Evolutionary conservation across 2,888 invertebrate species (phyloP).

Genomic region (Pristionchus entomophagus): DNA sequence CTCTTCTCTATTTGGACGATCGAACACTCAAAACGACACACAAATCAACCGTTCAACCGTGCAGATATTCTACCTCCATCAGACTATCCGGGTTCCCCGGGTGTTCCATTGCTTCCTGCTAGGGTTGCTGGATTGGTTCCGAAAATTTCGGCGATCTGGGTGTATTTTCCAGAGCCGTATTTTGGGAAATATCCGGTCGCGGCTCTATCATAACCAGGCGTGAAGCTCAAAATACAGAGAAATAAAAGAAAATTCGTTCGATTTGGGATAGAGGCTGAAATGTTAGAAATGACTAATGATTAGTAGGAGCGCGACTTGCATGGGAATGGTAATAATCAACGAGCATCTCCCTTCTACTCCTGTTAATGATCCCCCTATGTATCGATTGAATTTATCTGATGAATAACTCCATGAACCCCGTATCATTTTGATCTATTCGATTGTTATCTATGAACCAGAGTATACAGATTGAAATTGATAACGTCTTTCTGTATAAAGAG

Average conservation of each 20-base stretch:
- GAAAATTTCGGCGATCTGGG: too few relatives aligned
- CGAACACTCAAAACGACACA: not conserved
- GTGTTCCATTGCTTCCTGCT: not conserved
- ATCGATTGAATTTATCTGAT: conserved; percentile 11
- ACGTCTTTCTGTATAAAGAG: not conserved
- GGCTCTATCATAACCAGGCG: too few relatives aligned
- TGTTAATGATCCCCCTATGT: conserved; percentile 20
- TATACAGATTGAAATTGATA: not conserved
- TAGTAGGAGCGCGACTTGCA: too few relatives aligned
- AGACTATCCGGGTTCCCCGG: conserved; percentile 40
- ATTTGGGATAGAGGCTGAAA: too few relatives aligned
- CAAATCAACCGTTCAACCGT: too few relatives aligned
- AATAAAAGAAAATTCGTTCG: too few relatives aligned
- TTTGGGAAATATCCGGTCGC: too few relatives aligned
- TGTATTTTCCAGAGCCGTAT: too few relatives aligned
- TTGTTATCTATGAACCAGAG: conserved; percentile 6
- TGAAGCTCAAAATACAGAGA: too few relatives aligned
- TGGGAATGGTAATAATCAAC: not conserved
- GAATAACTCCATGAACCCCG: not conserved
- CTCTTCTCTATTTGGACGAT: not conserved
- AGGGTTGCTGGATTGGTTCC: too few relatives aligned
- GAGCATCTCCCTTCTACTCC: conserved; percentile 3
- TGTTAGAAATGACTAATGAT: too few relatives aligned
- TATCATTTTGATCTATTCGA: conserved; percentile 10
- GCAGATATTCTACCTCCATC: not conserved